Evolutionary conservation across 2,888 invertebrate species (phyloP), one percentile per base, ranked within the genome.

Genomic region (Adineta ricciae): DNA sequence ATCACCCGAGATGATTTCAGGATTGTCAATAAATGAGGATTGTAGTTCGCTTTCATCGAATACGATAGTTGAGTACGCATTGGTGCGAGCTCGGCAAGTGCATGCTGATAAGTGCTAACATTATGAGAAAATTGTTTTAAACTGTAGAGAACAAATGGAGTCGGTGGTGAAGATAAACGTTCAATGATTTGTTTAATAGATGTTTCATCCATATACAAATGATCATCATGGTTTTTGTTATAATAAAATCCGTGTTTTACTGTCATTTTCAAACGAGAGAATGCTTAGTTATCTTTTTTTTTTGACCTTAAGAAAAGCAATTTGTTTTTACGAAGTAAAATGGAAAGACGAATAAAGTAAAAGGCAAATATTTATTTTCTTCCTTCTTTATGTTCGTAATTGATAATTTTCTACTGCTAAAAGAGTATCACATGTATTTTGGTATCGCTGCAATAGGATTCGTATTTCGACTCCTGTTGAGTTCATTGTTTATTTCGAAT

Each of bases 31-130:
- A 90, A 85, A 5, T 87, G 82, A 19, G 89, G 87, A 86, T 89
- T 90, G 84, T 87, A 87, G 86, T 91, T 91, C 9, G 90, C 90
- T 87, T 91, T 91, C 50, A 90, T 86, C 0, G 90, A 88, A 86
- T 89, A 91, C 32, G 90, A 88, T 78, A 78, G 41, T n/a, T n/a
- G 38, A 8, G 41, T 9, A 78, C 78, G 78, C 0, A 41, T 38
- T 41, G 78, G 78, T 41, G 78, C 78, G 41, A 78, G 78, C 2
- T 78, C 41, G 14, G 24, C 0, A 11, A 78, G 41, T 21, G 32
- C 41, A 19, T 41, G 21, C 41, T 78, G 78, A 78, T 41, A 78
- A 2, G 8, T 41, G n/a, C n/a, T 3, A n/a, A 78, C 36, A 78
- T 78, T 78, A 8, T n/a, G n/a, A 41, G 14, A n/a, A 78, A 78